Base-by-base conservation (phyloP, 2,888 invertebrate genomes). In the Lordiphosa andalusiaca region DNA sequence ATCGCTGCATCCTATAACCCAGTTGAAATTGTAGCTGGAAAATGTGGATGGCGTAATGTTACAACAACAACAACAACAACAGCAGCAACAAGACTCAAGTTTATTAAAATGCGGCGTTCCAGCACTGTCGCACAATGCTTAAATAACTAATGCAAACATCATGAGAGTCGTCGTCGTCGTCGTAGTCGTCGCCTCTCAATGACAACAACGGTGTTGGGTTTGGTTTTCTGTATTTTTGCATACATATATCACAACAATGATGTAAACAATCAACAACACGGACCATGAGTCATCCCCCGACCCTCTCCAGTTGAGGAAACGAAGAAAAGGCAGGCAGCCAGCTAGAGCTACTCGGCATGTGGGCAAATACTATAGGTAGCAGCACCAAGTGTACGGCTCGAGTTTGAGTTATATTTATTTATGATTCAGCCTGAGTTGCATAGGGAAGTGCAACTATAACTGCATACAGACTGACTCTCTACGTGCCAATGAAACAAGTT, bases 91-190 rank as follows among this genome's bases (percentile, higher is more conserved):
- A 46, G 19, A 48, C 52, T 44, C 33, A 16, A 44, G 60, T 65
- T 69, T 78, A 76, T 83, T 80, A 59, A 83, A 72, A 75, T 80
- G 75, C 81, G 83, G 83, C 73, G 78, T 58, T 78, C 41, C 59
- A 73, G 54, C 58, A 57, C 52, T 39, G 80, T 68, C 80, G 62
- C 83, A 83, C 55, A 69, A 55, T 62, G 59, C 84, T 76, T 81
- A 73, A 76, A 76, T 73, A 83, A 81, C 84, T 76, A 67, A 76
- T 56, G 76, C 73, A 82, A 76, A 80, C 63, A 67, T 67, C 50
- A 59, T 50, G 50, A 57, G 48, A 63, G 50, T 25, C 52, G 53
- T 48, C 64, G 72, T 19, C 19, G 19, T 48, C 64, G 72, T 25
- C 19, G 19, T 2, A 3, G 19, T 61, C 49, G 60, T 41, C 47